phyloP scores from a whole-genome alignment of 2,797 vertebrate genomes.

The Myiotriccus ornatus region DNA sequence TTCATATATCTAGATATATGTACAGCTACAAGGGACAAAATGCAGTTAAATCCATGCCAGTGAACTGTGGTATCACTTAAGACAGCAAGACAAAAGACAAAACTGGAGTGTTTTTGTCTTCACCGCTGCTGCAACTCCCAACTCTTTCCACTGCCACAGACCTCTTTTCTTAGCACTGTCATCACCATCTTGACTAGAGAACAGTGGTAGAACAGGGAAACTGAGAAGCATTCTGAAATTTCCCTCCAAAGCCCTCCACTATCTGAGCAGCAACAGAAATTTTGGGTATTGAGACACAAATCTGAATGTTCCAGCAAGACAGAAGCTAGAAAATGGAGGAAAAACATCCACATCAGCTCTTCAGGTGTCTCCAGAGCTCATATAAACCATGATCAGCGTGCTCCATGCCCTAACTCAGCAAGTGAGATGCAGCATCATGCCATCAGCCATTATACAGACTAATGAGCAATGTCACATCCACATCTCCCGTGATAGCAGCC shows the following conservation, averaged over 20 bases:
- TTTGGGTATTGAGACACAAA: neutral
- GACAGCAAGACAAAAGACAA: neutral
- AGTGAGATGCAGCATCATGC: rapidly evolving
- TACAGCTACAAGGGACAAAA: neutral
- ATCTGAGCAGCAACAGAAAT: neutral
- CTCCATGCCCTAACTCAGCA: neutral
- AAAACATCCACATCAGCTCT: neutral
- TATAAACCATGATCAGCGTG: neutral
- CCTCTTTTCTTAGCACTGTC: neutral
- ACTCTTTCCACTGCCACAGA: neutral
- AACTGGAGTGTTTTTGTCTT: neutral
- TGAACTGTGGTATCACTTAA: neutral
- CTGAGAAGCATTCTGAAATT: neutral
- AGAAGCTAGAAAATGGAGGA: neutral
- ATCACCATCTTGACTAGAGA: neutral
- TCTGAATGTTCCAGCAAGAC: neutral
- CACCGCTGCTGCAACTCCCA: neutral
- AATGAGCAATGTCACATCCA: neutral
- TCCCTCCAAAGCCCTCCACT: neutral
- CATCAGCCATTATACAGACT: neutral
- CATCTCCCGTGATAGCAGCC: neutral
- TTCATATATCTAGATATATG: neutral
- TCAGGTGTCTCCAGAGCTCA: neutral
- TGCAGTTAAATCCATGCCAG: neutral
- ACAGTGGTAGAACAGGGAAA: neutral